phyloP scores from a whole-genome alignment of 2,888 invertebrate species.

The Cheilosia soror region DNA sequence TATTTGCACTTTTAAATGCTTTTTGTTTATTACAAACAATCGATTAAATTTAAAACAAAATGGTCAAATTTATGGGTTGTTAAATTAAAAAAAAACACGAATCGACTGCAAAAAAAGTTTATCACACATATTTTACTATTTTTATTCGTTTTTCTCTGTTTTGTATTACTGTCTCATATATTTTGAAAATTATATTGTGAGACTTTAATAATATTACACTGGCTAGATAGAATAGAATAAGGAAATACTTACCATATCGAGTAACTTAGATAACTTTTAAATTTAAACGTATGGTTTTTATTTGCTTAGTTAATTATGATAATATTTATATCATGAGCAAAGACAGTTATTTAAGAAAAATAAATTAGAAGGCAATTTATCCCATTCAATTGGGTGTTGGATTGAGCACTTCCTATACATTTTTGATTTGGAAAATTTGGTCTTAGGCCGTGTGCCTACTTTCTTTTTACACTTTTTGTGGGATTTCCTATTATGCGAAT shows the following conservation, averaged over 20 bases:
- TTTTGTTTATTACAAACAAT: slow-evolving; percentile 36
- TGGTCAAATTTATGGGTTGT: background rate
- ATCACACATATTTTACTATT: slow-evolving; percentile 55
- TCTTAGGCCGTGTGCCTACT: no score
- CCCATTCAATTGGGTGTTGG: slow-evolving; percentile 59
- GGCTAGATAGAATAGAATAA: slow-evolving; percentile 32
- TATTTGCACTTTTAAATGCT: slow-evolving; percentile 67
- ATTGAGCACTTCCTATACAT: slow-evolving; percentile 30
- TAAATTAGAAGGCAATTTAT: slow-evolving; percentile 46
- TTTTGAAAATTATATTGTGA: slow-evolving; percentile 33
- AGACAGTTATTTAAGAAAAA: slow-evolving; percentile 26
- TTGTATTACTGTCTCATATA: background rate
- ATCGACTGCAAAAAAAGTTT: slow-evolving; percentile 29
- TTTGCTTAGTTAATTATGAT: slow-evolving; percentile 52
- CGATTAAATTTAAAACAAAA: slow-evolving; percentile 2
- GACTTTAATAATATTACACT: slow-evolving; percentile 23
- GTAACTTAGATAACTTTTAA: slow-evolving; percentile 26
- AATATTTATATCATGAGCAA: slow-evolving; percentile 15
- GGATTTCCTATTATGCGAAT: no score
- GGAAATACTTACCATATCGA: slow-evolving; percentile 39
- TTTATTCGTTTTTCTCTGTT: slow-evolving; percentile 17
- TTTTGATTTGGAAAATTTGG: slow-evolving; percentile 16
- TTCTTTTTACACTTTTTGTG: no score
- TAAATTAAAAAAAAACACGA: slow-evolving; percentile 23
- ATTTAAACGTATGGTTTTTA: slow-evolving; percentile 43